Base-by-base conservation (phyloP, 2,888 invertebrate genomes). In the Hofmannophila pseudospretella region DNA sequence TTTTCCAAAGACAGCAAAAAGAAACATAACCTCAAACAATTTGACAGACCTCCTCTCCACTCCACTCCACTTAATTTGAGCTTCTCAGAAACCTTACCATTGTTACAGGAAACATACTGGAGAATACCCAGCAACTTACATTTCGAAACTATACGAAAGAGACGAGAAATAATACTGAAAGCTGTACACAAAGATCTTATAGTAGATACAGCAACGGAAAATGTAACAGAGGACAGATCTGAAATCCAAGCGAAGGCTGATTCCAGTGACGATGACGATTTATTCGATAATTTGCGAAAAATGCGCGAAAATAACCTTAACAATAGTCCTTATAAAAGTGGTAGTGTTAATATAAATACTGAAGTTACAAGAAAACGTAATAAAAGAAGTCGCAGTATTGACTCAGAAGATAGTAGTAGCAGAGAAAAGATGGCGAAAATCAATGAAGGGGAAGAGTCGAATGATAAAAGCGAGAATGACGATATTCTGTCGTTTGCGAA, bases 71-170 rank as follows among this genome's bases (percentile, higher is more conserved):
- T n/a, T n/a, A n/a, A n/a, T n/a, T n/a, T n/a, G n/a, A n/a, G n/a
- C n/a, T n/a, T n/a, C n/a, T n/a, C n/a, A n/a, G n/a, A n/a, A n/a
- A n/a, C n/a, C n/a, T n/a, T n/a, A n/a, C n/a, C 28, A 13, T 45
- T 47, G 25, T 67, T 68, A 40, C 76, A 94, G 91, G 96, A 96
- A 88, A 88, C 84, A 41, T 96, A 95, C 71, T 97, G 96, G 96
- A 89, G 96, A 51, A 94, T 96, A 58, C 94, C 96, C 0, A 89
- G 89, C 38, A 81, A 85, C 54, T 80, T 93, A 35, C 79, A 82
- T 39, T 71, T 78, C 28, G 71, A 84, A 13, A 88, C 85, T n/a
- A 84, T 92, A 37, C 82, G 88, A 44, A 88, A 88, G 57, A 82
- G 89, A 12, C 81, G 88, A 34, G 84, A 87, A 51, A 75, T 90